These are phyloP conservation scores for Scolopax rusticola DNA, from an alignment of 2,797 vertebrate genomes.

Conservation along the genomic window DNA sequence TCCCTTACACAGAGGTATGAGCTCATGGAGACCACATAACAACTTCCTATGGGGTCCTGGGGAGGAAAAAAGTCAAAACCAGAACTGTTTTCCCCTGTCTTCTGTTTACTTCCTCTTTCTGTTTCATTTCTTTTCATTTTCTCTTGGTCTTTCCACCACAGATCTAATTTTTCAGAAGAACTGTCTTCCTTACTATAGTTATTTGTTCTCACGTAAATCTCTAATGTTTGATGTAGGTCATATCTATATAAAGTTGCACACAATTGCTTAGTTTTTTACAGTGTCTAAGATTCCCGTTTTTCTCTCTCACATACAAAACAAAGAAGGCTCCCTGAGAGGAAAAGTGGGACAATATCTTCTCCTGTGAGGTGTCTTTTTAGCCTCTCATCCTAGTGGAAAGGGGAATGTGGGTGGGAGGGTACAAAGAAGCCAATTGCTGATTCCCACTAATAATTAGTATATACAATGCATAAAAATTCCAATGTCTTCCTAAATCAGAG, in stretches of 20 bases:
- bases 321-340: background rate
- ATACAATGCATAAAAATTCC: background rate
- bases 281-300: background rate
- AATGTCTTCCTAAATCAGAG: background rate
- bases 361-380: background rate
- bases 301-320: background rate
- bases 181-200: background rate
- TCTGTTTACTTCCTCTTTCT: background rate
- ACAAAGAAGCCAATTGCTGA: background rate
- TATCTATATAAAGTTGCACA: background rate
- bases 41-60: background rate
- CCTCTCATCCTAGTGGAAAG: background rate
- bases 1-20: background rate
- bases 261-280: background rate
- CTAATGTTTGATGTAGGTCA: background rate
- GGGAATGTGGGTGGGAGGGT: accelerated
- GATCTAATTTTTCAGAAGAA: background rate
- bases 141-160: background rate
- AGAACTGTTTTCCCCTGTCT: accelerated
- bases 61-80: accelerated
- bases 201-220: background rate
- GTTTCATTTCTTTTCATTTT: background rate
- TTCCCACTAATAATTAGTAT: background rate
- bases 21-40: background rate
- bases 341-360: background rate